Base-by-base conservation (phyloP, 2,797 vertebrate species). In the Ctenosaura bakeri region DNA sequence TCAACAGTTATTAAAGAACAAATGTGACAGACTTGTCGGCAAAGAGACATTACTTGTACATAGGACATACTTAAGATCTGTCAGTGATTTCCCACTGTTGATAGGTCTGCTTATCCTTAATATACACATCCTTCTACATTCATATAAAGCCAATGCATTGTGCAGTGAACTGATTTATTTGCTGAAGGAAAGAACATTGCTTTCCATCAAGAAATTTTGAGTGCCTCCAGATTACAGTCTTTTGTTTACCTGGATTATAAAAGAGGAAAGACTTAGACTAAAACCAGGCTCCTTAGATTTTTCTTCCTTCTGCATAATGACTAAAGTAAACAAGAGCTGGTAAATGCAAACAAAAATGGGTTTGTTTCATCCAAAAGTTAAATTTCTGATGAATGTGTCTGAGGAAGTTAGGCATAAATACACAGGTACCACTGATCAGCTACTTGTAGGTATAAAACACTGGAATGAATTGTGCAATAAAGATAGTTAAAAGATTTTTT, bases 1-100 rank as follows among this genome's bases (percentile, higher is more conserved):
- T 93, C 93, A 92, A 90, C 92, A 59, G 95, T 91, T 87, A 89
- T 91, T 92, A 86, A 89, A 84, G 89, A 94, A 93, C 88, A 93
- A 73, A 85, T 81, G 89, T 76, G 95, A 91, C 95, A 91, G 92
- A 66, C 82, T n/a, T 92, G 92, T 91, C 92, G 90, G 4, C 85
- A 78, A 64, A 93, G 92, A 94, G 24, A 66, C 85, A 94, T 93
- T 90, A 74, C 94, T 94, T 93, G 85, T 80, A 83, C 79, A 82
- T 89, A 66, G 88, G 87, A 92, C 62, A 82, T 92, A 89, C 87
- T 92, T 90, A 89, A 92, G 87, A 81, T 82, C 52, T 22, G 85
- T 92, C 94, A 84, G 76, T 93, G 78, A 87, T 89, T 95, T 94
- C 90, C 95, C 83, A 88, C 79, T 89, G 90, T 90, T 84, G 88